These are phyloP conservation scores for Parnassius glacialis DNA, from an alignment of 2,888 invertebrate genomes.

Conservation along the genomic window DNA sequence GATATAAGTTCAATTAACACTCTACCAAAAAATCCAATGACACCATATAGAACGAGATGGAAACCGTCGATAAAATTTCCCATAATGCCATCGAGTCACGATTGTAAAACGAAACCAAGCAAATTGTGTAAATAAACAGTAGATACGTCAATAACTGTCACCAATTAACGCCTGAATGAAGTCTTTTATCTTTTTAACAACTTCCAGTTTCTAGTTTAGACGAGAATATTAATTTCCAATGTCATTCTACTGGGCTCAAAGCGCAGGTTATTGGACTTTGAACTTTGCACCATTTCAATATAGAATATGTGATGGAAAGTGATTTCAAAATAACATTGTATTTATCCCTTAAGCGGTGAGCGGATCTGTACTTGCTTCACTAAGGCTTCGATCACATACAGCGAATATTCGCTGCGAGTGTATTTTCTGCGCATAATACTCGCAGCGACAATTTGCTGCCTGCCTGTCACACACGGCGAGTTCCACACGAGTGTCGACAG, in stretches of 20 bases:
- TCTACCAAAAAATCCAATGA: constrained; percentile 1
- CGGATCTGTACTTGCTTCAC: constrained; percentile 12
- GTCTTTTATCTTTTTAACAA: constrained; percentile 65
- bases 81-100: constrained; percentile 27
- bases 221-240: constrained; percentile 29
- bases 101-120: constrained; percentile 26
- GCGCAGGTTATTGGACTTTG: constrained; percentile 9
- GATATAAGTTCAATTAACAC: too few species aligned
- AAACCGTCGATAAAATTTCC: constrained; percentile 21
- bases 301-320: not conserved
- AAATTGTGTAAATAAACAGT: constrained; percentile 27
- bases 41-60: constrained; percentile 6
- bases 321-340: not conserved
- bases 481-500: too few species aligned
- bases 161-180: constrained; percentile 52
- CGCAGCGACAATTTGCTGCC: too few species aligned
- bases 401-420: too few species aligned
- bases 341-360: constrained; percentile 15
- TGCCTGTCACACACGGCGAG: too few species aligned
- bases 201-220: constrained; percentile 41
- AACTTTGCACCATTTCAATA: constrained; percentile 5
- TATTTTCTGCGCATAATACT: too few species aligned
- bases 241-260: not conserved
- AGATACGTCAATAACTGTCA: constrained; percentile 47
- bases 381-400: not conserved